phyloP scores from a whole-genome alignment of 2,888 invertebrate species.

The Lepidocyrtinus sp. region DNA sequence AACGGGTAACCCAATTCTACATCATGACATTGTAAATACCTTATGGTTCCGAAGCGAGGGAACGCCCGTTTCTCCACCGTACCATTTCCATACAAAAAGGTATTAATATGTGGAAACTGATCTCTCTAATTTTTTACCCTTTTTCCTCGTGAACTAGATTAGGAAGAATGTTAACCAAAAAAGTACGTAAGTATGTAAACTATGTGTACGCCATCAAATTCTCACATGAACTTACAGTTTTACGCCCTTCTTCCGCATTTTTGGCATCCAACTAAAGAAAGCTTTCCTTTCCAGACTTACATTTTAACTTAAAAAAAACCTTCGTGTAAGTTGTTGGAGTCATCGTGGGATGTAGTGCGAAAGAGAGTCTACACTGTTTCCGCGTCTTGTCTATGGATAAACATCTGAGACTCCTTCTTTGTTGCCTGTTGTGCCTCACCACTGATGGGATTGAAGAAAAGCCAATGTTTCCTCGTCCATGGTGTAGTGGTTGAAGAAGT shows the following conservation, averaged over 20 bases:
- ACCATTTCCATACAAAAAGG: not conserved
- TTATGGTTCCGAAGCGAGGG: not conserved
- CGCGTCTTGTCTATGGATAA: slow-evolving; percentile 68
- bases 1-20: not conserved
- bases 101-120: not conserved
- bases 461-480: slow-evolving; percentile 68
- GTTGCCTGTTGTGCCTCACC: slow-evolving; percentile 69
- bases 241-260: not conserved
- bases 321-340: slow-evolving; percentile 15
- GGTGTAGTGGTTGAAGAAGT: slow-evolving; percentile 36
- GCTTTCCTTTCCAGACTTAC: not conserved
- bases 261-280: slow-evolving; percentile 25
- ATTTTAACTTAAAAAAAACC: not conserved
- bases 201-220: not conserved
- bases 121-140: not conserved
- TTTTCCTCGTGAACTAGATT: not conserved
- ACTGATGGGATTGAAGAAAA: slow-evolving; percentile 69
- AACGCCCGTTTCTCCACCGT: not conserved
- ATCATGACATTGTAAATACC: not conserved
- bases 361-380: slow-evolving; percentile 66
- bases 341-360: slow-evolving; percentile 21
- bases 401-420: slow-evolving; percentile 69
- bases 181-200: not conserved
- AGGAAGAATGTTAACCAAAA: not conserved
- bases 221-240: not conserved